Conservation (phyloP, 2,113 vertebrate genomes). For the Otocyon megalotis region DNA sequence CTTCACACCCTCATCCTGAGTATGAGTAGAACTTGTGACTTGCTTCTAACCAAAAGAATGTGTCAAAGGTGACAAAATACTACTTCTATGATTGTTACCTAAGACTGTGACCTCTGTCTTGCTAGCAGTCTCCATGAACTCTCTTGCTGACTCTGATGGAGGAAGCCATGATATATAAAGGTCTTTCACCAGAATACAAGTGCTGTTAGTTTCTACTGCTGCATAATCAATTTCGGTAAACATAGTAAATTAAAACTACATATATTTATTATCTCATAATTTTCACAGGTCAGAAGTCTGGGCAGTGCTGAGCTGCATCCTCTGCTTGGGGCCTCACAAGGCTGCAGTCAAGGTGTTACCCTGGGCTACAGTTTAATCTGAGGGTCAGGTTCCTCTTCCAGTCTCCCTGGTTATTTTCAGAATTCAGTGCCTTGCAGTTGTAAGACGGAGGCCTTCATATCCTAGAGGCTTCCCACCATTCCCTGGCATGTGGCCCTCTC, state of each 20-base stretch:
- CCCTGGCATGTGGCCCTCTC: neutral
- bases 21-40: neutral
- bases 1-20: neutral
- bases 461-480: neutral
- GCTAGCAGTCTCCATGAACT: neutral
- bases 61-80: neutral
- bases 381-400: neutral
- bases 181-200: neutral
- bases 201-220: neutral
- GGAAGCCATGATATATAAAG: neutral
- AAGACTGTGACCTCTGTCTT: neutral
- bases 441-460: neutral
- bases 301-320: neutral
- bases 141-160: neutral
- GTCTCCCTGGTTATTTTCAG: neutral
- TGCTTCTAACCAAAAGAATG: neutral
- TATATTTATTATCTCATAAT: neutral
- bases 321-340: neutral
- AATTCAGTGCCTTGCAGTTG: neutral
- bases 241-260: neutral
- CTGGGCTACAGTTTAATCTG: neutral
- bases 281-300: neutral
- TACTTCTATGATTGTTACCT: neutral
- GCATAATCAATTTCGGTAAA: neutral
- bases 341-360: neutral